Evolutionary conservation across 2,888 invertebrate genomes (phyloP), one percentile per base, ranked within the genome.

Genomic region (Nomada flava): DNA sequence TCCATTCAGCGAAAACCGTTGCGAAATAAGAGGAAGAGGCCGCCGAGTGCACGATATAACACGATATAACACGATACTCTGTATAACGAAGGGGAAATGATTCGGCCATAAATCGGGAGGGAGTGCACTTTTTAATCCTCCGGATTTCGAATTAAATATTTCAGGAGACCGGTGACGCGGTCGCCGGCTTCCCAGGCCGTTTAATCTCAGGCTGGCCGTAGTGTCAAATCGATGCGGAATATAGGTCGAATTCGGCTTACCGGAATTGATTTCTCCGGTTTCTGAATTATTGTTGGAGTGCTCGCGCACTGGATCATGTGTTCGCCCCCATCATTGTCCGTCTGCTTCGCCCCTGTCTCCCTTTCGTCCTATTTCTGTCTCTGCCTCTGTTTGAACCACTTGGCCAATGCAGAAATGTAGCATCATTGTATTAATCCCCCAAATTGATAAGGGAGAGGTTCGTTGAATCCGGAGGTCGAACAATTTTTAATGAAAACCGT

Each of bases 191-290:
- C 86, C 75, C 70, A 60, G 81, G 69, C 73, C 74, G 78, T 87
- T 86, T 86, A 86, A 86, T 86, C 86, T 84, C 68, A 59, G 81
- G 73, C 74, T 64, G 76, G 75, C 62, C 80, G 65, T 84, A 73
- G 86, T 82, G 84, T 86, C 84, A 82, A 84, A 87, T 87, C 87
- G 87, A 87, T 88, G 84, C 60, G 80, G 86, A 87, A 87, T 87
- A 71, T 87, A 84, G 87, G 87, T 88, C 87, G 88, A 86, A 87
- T 87, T 87, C 86, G 80, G 86, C 87, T 87, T 88, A 88, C 77
- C 73, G 74, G 80, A 86, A 88, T 86, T 81, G 84, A 87, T 87
- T 88, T 88, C 84, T 73, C 77, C 86, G 78, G 82, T 86, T 86
- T 82, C 80, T 80, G 80, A 80, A 80, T 80, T 80, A 80, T 80